phyloP scores from a whole-genome alignment of 2,113 vertebrate species.

The Baryphthengus martii region DNA sequence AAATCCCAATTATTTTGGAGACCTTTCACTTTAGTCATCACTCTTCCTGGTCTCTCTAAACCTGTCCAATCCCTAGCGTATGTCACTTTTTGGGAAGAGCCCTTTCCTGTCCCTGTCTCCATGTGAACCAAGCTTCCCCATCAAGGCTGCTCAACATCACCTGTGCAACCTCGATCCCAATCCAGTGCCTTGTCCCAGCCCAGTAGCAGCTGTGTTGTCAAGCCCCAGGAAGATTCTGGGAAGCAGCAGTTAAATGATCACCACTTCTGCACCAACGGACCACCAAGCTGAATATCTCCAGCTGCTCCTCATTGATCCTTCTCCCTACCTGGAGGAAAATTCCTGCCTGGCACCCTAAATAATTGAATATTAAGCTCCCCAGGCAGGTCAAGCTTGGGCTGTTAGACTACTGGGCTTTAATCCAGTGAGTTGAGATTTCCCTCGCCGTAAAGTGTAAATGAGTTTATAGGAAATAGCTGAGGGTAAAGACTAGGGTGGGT shows the following conservation, averaged over 20 bases:
- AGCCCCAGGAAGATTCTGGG: background rate
- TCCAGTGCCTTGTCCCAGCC: background rate
- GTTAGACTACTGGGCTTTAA: background rate
- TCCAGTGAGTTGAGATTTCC: background rate
- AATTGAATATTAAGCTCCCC: background rate
- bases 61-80: rapidly evolving
- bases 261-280: no score
- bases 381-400: background rate
- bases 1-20: background rate
- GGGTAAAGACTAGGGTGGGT: background rate
- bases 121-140: background rate
- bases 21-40: background rate
- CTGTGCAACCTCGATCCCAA: background rate
- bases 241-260: background rate
- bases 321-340: rapidly evolving
- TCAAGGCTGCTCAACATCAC: background rate
- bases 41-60: background rate
- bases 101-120: background rate
- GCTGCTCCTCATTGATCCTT: background rate
- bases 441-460: background rate
- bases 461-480: slow-evolving; percentile 41
- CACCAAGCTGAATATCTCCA: background rate
- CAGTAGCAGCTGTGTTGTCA: background rate
- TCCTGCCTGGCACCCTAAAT: rapidly evolving
- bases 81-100: background rate